Conservation (phyloP, 1,140 invertebrate species). For the Campodea augens region DNA sequence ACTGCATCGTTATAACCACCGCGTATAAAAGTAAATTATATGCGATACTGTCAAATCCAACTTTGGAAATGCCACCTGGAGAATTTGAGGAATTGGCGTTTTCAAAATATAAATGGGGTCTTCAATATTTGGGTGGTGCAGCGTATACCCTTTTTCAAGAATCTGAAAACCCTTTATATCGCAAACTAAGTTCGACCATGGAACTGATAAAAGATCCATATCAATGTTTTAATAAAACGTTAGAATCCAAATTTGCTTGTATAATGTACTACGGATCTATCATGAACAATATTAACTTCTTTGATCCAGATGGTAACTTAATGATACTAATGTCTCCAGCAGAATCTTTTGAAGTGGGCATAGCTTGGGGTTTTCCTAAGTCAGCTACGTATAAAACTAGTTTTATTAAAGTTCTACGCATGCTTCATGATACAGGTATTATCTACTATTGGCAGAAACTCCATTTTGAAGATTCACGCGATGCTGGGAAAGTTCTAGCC, state of each 20-base stretch:
- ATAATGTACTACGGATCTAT: not conserved
- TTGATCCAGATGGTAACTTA: not conserved
- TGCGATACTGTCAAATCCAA: not conserved
- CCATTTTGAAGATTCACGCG: no score
- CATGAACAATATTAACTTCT: not conserved
- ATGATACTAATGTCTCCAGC: not conserved
- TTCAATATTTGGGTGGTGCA: conserved; percentile 7
- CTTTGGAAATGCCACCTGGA: not conserved
- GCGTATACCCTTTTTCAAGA: conserved; percentile 7
- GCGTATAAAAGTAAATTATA: conserved; percentile 5
- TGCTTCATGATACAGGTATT: no score
- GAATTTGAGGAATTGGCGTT: not conserved
- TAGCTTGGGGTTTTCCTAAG: not conserved
- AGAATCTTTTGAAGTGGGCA: not conserved
- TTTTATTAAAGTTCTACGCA: no score
- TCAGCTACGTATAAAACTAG: not conserved
- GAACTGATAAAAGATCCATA: conserved; percentile 6
- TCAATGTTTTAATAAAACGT: conserved; percentile 7
- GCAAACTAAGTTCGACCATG: conserved; percentile 6
- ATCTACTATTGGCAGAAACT: no score
- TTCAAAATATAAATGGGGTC: conserved; percentile 7
- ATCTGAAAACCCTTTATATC: conserved; percentile 10
- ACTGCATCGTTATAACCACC: not conserved
- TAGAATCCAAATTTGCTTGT: not conserved
- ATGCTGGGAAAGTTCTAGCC: no score